Percentiles rank a stretch among this genome's conserved stretches.
phyloP scores from a whole-genome alignment of 2,797 vertebrate genomes.

The Galago senegalensis region DNA sequence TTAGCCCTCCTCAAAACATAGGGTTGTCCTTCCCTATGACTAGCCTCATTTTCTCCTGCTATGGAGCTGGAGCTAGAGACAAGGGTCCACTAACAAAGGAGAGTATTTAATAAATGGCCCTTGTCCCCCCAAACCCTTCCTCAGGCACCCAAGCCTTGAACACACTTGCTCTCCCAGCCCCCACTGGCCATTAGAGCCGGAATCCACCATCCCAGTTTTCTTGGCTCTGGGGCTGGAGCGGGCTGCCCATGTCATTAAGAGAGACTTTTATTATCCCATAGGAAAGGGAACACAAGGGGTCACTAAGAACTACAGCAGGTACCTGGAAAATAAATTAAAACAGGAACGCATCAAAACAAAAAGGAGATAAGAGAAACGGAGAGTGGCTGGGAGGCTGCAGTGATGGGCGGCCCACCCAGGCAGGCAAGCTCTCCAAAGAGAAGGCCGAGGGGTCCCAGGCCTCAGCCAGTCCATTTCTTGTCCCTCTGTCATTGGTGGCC shows the following conservation, averaged over 20 bases:
- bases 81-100: neutral
- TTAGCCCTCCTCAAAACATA: neutral
- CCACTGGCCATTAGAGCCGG: neutral
- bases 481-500: constrained; percentile 71
- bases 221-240: constrained; percentile 48
- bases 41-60: constrained; percentile 7
- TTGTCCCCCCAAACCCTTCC: neutral
- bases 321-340: constrained; percentile 91
- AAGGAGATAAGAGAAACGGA: constrained; percentile 68
- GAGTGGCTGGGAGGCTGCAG: constrained; percentile 59
- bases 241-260: constrained; percentile 65
- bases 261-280: constrained; percentile 85
- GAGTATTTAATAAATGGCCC: neutral
- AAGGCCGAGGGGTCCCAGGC: constrained; percentile 65
- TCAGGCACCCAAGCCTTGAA: neutral
- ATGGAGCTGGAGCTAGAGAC: neutral
- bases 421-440: constrained; percentile 67
- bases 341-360: constrained; percentile 79
- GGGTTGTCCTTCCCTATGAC: neutral
- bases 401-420: neutral
- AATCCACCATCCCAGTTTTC: neutral
- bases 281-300: constrained; percentile 80
- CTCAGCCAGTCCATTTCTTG: constrained; percentile 77
- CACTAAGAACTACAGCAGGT: constrained; percentile 81
- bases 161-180: neutral